These are phyloP conservation scores for Palythoa heliodiscus DNA, from an alignment of 92 coral and sea anemone genomes.

Conservation along the genomic window DNA sequence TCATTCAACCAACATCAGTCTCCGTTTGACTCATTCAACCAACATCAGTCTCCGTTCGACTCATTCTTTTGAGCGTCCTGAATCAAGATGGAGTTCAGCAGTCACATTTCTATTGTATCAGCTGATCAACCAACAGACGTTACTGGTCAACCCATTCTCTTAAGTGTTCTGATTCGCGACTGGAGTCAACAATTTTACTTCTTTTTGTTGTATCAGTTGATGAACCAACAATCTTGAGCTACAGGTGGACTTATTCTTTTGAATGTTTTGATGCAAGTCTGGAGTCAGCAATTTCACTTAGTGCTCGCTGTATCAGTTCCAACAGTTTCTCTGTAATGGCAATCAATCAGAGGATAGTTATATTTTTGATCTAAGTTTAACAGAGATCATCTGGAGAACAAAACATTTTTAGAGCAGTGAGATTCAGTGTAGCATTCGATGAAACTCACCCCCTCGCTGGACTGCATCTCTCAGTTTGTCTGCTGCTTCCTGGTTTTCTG, in stretches of 20 bases:
- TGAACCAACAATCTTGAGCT: background rate
- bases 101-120: background rate
- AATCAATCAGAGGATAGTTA: background rate
- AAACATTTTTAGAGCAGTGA: background rate
- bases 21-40: background rate
- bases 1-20: background rate
- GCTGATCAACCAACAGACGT: background rate
- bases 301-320: constrained; percentile 86
- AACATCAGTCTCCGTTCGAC: background rate
- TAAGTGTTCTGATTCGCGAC: background rate
- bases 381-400: background rate
- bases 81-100: too few species aligned
- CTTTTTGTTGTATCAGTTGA: background rate
- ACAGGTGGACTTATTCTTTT: background rate
- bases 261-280: constrained; percentile 66
- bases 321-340: constrained; percentile 66
- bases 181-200: background rate
- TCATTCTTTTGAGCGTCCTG: background rate
- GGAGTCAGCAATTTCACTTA: constrained; percentile 89
- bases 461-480: constrained; percentile 85
- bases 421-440: background rate
- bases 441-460: constrained; percentile 69
- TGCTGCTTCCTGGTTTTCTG: constrained; percentile 96
- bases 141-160: background rate
- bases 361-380: background rate